phyloP scores from a whole-genome alignment of 2,797 vertebrate genomes.

The Picus viridis region DNA sequence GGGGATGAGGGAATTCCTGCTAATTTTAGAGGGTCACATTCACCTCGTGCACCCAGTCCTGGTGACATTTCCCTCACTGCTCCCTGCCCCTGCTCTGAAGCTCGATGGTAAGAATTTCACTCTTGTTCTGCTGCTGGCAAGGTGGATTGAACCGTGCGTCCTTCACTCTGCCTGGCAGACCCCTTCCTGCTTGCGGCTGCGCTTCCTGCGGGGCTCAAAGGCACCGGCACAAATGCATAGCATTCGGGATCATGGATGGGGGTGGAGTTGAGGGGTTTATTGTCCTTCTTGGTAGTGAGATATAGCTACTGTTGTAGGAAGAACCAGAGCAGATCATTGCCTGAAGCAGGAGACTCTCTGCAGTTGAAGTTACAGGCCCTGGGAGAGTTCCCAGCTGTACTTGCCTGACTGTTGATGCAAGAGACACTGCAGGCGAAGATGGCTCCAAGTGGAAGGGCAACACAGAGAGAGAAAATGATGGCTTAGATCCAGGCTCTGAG shows the following conservation, averaged over 20 bases:
- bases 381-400: constrained; percentile 66
- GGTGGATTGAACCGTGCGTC: not conserved
- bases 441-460: constrained; percentile 39
- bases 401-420: constrained; percentile 58
- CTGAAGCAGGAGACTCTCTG: constrained; percentile 57
- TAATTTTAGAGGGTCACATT: constrained; percentile 46
- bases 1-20: not conserved
- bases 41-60: not conserved
- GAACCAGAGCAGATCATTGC: constrained; percentile 70
- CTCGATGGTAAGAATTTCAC: not conserved
- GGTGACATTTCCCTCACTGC: not conserved
- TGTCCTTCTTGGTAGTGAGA: constrained; percentile 52
- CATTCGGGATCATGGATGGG: not conserved
- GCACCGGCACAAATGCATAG: constrained; percentile 21
- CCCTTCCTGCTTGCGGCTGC: not conserved
- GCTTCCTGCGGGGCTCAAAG: not conserved
- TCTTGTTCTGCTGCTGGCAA: constrained; percentile 39
- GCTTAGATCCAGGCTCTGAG: constrained; percentile 65
- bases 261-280: constrained; percentile 28
- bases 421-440: constrained; percentile 48
- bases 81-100: not conserved
- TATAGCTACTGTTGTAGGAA: constrained; percentile 55
- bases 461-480: constrained; percentile 25
- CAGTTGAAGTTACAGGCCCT: constrained; percentile 58
- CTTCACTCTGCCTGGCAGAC: not conserved